These are phyloP conservation scores for Mythimna albipuncta DNA, from an alignment of 2,888 invertebrate genomes.

Conservation along the genomic window DNA sequence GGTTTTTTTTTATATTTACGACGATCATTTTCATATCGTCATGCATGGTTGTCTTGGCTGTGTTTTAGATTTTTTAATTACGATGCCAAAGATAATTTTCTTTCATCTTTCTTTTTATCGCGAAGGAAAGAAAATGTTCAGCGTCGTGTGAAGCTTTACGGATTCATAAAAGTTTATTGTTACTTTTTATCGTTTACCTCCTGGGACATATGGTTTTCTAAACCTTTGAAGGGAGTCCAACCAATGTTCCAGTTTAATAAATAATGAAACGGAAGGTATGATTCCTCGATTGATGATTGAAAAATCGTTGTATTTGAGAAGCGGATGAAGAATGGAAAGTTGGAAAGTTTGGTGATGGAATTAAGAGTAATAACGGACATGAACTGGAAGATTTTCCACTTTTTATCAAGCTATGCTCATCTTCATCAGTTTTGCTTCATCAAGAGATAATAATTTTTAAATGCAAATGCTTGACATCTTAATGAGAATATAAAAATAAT, in stretches of 20 bases:
- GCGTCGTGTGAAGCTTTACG: conserved; percentile 30
- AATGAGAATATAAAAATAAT: too few relatives aligned
- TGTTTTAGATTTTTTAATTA: conserved; percentile 37
- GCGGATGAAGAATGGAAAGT: too few relatives aligned
- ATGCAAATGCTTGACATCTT: too few relatives aligned
- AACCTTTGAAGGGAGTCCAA: conserved; percentile 14
- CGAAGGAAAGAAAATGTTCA: conserved; percentile 17
- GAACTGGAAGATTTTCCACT: too few relatives aligned
- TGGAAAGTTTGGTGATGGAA: too few relatives aligned
- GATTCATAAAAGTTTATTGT: conserved; percentile 29
- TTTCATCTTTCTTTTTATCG: conserved; percentile 53
- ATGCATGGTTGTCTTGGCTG: conserved; percentile 29
- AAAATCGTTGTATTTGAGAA: background rate
- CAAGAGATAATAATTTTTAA: too few relatives aligned
- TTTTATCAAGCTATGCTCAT: too few relatives aligned
- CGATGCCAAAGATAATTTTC: conserved; percentile 34
- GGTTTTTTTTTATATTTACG: conserved; percentile 57
- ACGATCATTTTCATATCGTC: conserved; percentile 58
- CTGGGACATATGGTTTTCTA: background rate
- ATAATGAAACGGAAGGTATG: too few relatives aligned
- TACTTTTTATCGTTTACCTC: conserved; percentile 18
- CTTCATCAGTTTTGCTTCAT: too few relatives aligned
- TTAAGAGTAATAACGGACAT: too few relatives aligned
- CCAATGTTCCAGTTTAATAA: background rate
- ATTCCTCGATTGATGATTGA: background rate